phyloP scores from a whole-genome alignment of 2,113 vertebrate species.

The Scomber scombrus region DNA sequence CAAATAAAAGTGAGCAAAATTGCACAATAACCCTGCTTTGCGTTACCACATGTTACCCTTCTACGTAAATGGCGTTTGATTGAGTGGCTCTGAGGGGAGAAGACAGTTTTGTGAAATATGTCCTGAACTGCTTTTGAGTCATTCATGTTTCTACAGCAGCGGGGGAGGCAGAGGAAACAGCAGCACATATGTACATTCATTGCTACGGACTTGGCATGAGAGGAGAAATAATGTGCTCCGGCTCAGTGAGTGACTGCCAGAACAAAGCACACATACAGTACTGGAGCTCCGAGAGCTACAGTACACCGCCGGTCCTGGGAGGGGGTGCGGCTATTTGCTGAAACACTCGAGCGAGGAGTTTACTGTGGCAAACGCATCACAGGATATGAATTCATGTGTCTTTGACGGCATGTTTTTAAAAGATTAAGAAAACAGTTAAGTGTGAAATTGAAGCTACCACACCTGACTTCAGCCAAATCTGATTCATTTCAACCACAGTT shows the following conservation, averaged over 20 bases:
- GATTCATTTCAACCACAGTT: slow-evolving; percentile 34
- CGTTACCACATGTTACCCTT: slow-evolving; percentile 45
- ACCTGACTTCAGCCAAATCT: slow-evolving; percentile 24
- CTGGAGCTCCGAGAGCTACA: slow-evolving; percentile 6
- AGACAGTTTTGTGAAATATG: slow-evolving; percentile 70
- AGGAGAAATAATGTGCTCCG: slow-evolving; percentile 77
- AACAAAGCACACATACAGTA: slow-evolving; percentile 58
- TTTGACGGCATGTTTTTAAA: slow-evolving; percentile 43
- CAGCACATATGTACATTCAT: slow-evolving; percentile 81
- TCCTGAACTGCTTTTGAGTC: slow-evolving; percentile 72
- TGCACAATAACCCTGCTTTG: slow-evolving; percentile 34
- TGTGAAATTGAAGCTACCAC: slow-evolving; percentile 16
- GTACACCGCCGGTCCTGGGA: background rate
- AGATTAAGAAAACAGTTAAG: slow-evolving; percentile 49
- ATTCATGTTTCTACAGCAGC: slow-evolving; percentile 78
- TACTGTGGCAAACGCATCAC: slow-evolving; percentile 37
- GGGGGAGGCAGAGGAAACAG: slow-evolving; percentile 69
- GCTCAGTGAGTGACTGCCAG: slow-evolving; percentile 69
- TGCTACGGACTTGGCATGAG: slow-evolving; percentile 67
- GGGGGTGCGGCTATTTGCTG: background rate
- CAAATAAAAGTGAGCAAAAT: slow-evolving; percentile 49
- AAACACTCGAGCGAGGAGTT: slow-evolving; percentile 13
- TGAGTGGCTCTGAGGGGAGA: slow-evolving; percentile 66
- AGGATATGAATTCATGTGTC: slow-evolving; percentile 18
- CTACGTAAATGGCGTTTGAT: slow-evolving; percentile 60